Percentiles rank a stretch among this genome's conserved stretches.
These are phyloP conservation scores for Zhengitettix transpicula DNA, from an alignment of 2,888 invertebrate genomes.

Conservation along the genomic window DNA sequence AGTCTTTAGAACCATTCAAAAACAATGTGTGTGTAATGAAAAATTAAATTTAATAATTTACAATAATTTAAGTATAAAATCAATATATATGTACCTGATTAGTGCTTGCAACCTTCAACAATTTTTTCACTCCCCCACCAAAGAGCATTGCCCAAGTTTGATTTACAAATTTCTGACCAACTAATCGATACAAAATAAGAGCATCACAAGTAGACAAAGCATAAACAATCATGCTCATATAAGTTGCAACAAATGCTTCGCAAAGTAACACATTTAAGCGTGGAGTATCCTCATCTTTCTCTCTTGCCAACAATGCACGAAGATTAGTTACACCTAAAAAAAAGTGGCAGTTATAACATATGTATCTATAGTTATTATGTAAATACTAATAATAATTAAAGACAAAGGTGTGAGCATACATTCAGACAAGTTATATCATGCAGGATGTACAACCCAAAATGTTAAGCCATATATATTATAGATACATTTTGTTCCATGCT, in stretches of 20 bases:
- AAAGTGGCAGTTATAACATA: neutral
- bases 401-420: too few species aligned
- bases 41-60: neutral
- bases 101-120: constrained; percentile 53
- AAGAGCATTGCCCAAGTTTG: constrained; percentile 68
- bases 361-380: too few species aligned
- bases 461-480: too few species aligned
- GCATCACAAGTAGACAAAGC: constrained; percentile 87
- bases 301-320: constrained; percentile 74
- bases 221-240: constrained; percentile 80
- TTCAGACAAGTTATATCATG: too few species aligned
- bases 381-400: too few species aligned
- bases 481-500: too few species aligned
- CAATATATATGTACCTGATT: constrained; percentile 18
- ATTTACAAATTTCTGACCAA: constrained; percentile 63
- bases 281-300: constrained; percentile 89
- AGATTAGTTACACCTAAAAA: constrained; percentile 70
- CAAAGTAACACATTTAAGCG: constrained; percentile 78
- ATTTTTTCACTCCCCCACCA: constrained; percentile 78
- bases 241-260: constrained; percentile 88
- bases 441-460: too few species aligned
- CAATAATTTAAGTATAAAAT: neutral
- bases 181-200: constrained; percentile 72
- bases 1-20: neutral
- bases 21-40: too few species aligned